These are phyloP conservation scores for Zalophus californianus DNA, from an alignment of 2,797 vertebrate genomes.

Conservation along the genomic window DNA sequence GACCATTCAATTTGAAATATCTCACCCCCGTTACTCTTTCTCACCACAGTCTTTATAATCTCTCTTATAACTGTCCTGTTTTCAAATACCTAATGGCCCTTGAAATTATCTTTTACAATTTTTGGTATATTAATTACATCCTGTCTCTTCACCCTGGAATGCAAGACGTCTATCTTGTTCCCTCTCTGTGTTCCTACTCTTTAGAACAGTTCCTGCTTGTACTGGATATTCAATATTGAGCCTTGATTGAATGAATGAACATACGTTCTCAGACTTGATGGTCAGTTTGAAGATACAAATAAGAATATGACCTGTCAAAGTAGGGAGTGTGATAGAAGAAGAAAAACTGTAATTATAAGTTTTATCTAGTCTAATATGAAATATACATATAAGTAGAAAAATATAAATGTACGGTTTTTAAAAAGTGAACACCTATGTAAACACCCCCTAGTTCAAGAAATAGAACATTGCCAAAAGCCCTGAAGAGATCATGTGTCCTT, in stretches of 20 bases:
- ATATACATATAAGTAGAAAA: not conserved
- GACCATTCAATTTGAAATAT: not conserved
- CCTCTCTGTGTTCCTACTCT: not conserved
- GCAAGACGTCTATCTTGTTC: not conserved
- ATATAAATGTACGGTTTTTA: not conserved
- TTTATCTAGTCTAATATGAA: not conserved
- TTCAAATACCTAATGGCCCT: not conserved
- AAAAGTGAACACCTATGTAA: not conserved
- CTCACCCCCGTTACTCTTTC: not conserved
- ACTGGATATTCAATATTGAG: not conserved
- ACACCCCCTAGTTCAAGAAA: not conserved
- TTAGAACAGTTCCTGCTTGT: not conserved
- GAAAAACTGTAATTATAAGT: not conserved
- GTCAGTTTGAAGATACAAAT: not conserved
- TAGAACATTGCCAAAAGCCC: not conserved
- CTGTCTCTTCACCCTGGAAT: not conserved
- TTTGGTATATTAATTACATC: not conserved
- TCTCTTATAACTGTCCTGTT: not conserved
- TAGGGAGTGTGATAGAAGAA: not conserved
- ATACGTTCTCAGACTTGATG: not conserved
- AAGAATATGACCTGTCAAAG: not conserved
- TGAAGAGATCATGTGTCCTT: not conserved
- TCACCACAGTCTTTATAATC: not conserved
- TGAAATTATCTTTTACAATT: not conserved
- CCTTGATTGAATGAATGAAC: not conserved